A percentile compares a stretch with the other conserved stretches of the same genome.
Evolutionary conservation across 2,797 vertebrate genomes (phyloP).

Genomic region (Clarias pachynema): DNA sequence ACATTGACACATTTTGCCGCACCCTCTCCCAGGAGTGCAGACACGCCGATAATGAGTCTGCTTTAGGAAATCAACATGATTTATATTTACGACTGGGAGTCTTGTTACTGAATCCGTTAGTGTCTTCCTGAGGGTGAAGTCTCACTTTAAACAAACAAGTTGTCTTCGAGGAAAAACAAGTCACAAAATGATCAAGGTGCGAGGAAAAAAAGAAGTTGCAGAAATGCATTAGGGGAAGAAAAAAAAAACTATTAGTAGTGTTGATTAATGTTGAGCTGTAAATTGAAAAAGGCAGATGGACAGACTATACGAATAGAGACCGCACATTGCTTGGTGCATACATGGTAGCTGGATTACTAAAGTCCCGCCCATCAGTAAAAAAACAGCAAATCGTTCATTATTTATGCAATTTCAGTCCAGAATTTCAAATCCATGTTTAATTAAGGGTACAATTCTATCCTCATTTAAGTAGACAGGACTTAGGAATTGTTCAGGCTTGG

Average conservation of each 20-base stretch:
- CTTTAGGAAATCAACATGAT: conserved; percentile 1
- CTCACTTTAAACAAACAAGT: conserved; percentile 16
- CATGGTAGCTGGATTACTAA: not conserved
- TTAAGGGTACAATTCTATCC: not conserved
- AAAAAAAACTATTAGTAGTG: not conserved
- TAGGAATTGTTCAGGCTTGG: not conserved
- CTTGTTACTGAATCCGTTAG: not conserved
- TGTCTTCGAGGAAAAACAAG: not conserved
- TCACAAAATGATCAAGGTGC: not conserved
- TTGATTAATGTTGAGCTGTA: not conserved
- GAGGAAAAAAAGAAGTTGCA: not conserved
- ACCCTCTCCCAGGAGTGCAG: not conserved
- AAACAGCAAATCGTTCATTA: not conserved
- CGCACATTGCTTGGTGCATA: not conserved
- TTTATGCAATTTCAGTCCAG: not conserved
- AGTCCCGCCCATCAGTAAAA: not conserved
- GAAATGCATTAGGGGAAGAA: not conserved
- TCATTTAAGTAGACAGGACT: not conserved
- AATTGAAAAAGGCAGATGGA: not conserved
- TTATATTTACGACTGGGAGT: not conserved
- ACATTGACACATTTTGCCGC: not conserved
- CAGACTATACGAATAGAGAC: not conserved
- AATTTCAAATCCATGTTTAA: not conserved
- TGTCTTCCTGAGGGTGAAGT: conserved; percentile 5
- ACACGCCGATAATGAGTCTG: not conserved